Percentiles rank a stretch among this genome's conserved stretches.
Evolutionary conservation across 2,888 invertebrate genomes (phyloP).

Genomic region (Craniophora ligustri): DNA sequence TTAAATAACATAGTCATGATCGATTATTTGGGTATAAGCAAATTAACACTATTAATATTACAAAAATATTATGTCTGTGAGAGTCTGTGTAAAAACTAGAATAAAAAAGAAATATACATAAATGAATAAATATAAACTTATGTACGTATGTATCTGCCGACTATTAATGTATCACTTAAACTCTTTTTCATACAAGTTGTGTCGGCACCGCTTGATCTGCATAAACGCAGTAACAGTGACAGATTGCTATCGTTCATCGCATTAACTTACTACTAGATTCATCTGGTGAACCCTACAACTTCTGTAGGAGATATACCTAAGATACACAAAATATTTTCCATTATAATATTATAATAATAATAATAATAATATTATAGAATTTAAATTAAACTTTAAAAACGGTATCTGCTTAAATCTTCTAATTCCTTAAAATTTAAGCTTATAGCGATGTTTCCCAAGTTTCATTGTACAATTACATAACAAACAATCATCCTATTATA

Average conservation of each 20-base stretch:
- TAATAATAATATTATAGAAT: too few species aligned
- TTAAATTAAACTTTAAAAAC: too few species aligned
- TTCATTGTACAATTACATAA: too few species aligned
- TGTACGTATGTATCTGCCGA: slow-evolving; percentile 19
- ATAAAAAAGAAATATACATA: slow-evolving; percentile 8
- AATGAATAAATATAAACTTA: slow-evolving; percentile 21
- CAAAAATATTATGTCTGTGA: slow-evolving; percentile 19
- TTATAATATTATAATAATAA: too few species aligned
- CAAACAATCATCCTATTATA: too few species aligned
- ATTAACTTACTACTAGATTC: slow-evolving; percentile 48
- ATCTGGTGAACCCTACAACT: slow-evolving; percentile 27
- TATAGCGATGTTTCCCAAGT: too few species aligned
- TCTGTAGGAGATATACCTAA: slow-evolving; percentile 41
- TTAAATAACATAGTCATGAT: too few species aligned
- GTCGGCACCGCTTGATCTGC: slow-evolving; percentile 50
- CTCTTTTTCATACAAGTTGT: slow-evolving; percentile 30
- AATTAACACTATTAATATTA: neutral
- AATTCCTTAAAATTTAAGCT: too few species aligned
- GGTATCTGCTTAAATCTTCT: too few species aligned
- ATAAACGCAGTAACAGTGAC: slow-evolving; percentile 43
- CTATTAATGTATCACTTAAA: slow-evolving; percentile 51
- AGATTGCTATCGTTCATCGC: slow-evolving; percentile 49
- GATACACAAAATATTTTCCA: slow-evolving; percentile 42
- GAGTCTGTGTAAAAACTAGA: slow-evolving; percentile 6
- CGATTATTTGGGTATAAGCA: neutral